These are phyloP conservation scores for Watsonalla binaria DNA, from an alignment of 2,888 invertebrate genomes.

Conservation along the genomic window DNA sequence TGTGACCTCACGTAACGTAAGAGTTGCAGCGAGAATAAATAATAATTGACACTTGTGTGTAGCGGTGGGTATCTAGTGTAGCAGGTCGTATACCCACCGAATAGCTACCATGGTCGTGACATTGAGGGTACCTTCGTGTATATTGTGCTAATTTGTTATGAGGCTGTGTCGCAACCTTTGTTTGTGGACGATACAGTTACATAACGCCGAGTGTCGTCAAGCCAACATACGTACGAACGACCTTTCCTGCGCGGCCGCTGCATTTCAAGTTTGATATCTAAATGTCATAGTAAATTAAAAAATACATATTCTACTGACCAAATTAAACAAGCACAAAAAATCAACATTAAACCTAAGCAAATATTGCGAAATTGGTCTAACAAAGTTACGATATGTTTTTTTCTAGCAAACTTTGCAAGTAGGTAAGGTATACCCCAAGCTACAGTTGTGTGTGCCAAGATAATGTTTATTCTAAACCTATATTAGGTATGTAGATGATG, in stretches of 20 bases:
- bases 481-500: conserved; percentile 30
- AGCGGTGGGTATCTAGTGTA: conserved; percentile 25
- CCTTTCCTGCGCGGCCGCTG: conserved; percentile 31
- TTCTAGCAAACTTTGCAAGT: neutral
- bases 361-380: too few species aligned
- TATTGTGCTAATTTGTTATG: conserved; percentile 28
- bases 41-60: conserved; percentile 9
- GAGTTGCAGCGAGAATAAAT: neutral
- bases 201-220: conserved; percentile 29
- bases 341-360: too few species aligned
- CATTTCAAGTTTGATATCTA: neutral
- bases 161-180: conserved; percentile 36
- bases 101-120: conserved; percentile 60
- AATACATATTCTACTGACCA: too few species aligned
- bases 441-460: conserved; percentile 7
- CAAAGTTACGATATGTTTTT: neutral
- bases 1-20: neutral
- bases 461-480: conserved; percentile 18
- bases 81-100: conserved; percentile 50
- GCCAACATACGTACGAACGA: conserved; percentile 26
- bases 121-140: conserved; percentile 50
- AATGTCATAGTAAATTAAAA: too few species aligned
- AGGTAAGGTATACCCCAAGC: neutral
- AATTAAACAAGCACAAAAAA: too few species aligned
- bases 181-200: conserved; percentile 31